Conservation (phyloP, 2,113 vertebrate genomes). For the Tupaia tana region DNA sequence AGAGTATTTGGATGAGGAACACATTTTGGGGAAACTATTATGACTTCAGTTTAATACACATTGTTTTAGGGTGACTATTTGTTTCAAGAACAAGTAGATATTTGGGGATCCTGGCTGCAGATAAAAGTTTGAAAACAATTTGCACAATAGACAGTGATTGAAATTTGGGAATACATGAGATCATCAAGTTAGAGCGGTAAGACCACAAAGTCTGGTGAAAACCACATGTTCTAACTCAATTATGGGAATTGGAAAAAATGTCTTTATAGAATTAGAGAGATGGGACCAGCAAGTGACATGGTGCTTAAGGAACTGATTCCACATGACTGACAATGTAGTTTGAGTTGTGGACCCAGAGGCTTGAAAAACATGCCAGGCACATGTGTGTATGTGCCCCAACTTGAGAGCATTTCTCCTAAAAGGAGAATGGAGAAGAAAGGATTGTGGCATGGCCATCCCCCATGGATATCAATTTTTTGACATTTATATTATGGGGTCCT, state of each 20-base stretch:
- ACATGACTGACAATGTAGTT: too few relatives aligned
- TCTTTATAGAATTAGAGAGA: too few relatives aligned
- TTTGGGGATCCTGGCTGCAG: background rate
- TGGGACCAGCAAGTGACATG: too few relatives aligned
- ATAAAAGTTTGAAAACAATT: background rate
- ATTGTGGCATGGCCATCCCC: background rate
- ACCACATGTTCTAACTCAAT: too few relatives aligned
- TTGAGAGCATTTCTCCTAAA: too few relatives aligned
- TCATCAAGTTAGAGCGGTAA: background rate
- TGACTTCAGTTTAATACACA: background rate
- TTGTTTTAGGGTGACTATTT: background rate
- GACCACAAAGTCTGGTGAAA: background rate
- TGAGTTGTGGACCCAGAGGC: too few relatives aligned
- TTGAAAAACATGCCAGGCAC: too few relatives aligned
- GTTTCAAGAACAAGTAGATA: background rate
- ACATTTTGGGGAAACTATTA: background rate
- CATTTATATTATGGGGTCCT: background rate
- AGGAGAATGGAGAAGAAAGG: too few relatives aligned
- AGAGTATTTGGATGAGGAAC: background rate
- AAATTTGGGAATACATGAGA: background rate
- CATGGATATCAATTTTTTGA: background rate
- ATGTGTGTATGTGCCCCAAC: too few relatives aligned
- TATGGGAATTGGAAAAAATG: too few relatives aligned
- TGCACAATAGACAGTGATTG: background rate
- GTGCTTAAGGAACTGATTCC: too few relatives aligned